These are phyloP conservation scores for Perdita meconis DNA, from an alignment of 2,888 invertebrate genomes.

Conservation along the genomic window DNA sequence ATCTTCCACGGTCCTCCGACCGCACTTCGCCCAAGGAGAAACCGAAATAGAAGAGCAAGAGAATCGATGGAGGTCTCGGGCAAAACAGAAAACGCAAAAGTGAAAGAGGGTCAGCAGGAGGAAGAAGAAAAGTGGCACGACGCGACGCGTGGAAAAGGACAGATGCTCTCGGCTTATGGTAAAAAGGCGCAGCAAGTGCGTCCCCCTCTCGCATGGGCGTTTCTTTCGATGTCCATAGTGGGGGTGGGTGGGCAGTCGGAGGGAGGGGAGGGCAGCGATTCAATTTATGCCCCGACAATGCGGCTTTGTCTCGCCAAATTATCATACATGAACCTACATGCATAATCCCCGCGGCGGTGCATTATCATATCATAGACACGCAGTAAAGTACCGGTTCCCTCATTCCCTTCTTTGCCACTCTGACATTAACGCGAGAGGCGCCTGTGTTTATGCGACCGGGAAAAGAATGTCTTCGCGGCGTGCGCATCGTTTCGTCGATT, in stretches of 20 bases:
- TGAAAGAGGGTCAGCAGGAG: slow-evolving; percentile 17
- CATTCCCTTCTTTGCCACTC: slow-evolving; percentile 11
- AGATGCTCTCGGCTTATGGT: slow-evolving; percentile 16
- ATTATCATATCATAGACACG: slow-evolving; percentile 80
- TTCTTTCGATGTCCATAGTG: slow-evolving; percentile 63
- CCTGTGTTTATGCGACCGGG: slow-evolving; percentile 69
- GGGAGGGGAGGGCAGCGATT: slow-evolving; percentile 70
- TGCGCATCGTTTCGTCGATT: slow-evolving; percentile 54
- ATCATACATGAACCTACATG: slow-evolving; percentile 80
- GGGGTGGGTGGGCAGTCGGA: slow-evolving; percentile 64
- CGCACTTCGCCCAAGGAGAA: not conserved
- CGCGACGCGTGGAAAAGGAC: not conserved
- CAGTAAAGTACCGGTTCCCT: slow-evolving; percentile 74
- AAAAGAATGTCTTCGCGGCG: slow-evolving; percentile 42
- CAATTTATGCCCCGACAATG: slow-evolving; percentile 82
- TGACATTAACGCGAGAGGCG: slow-evolving; percentile 72
- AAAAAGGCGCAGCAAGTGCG: slow-evolving; percentile 47
- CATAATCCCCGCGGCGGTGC: slow-evolving; percentile 71
- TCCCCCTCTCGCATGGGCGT: slow-evolving; percentile 59
- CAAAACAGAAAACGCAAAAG: not conserved
- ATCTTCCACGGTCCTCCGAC: not conserved
- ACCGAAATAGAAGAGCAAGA: not conserved
- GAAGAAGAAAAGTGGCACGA: slow-evolving; percentile 1
- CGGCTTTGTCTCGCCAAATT: slow-evolving; percentile 83
- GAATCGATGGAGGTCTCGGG: not conserved